A percentile compares a stretch with the other conserved stretches of the same genome.
Conservation (phyloP, 2,888 invertebrate species). For the Mesochorus sp. region DNA sequence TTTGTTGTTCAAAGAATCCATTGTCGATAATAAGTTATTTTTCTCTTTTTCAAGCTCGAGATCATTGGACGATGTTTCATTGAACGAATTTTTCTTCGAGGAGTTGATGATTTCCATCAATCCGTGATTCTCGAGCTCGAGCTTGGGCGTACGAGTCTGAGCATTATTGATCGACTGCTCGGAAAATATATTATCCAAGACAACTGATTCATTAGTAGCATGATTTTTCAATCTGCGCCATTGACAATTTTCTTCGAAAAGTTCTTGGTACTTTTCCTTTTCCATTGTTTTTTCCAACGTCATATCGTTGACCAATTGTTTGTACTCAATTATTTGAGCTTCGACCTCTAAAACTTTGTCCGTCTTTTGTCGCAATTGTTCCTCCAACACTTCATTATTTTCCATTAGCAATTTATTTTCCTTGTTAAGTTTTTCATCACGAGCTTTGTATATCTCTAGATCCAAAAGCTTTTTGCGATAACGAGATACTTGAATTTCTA, state of each 20-base stretch:
- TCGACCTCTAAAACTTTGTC: slow-evolving; percentile 94
- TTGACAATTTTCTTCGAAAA: slow-evolving; percentile 95
- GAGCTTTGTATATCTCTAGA: slow-evolving; percentile 95
- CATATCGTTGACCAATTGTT: slow-evolving; percentile 93
- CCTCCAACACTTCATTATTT: slow-evolving; percentile 95
- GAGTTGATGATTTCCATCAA: slow-evolving; percentile 93
- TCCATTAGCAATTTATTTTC: slow-evolving; percentile 94
- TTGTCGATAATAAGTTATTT: slow-evolving; percentile 91
- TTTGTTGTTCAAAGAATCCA: slow-evolving; percentile 92
- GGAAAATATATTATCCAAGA: slow-evolving; percentile 92
- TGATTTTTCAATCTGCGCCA: slow-evolving; percentile 94
- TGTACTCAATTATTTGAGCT: slow-evolving; percentile 92
- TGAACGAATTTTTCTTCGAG: slow-evolving; percentile 90
- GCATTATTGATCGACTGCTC: slow-evolving; percentile 96
- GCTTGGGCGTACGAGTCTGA: slow-evolving; percentile 91
- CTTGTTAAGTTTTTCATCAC: slow-evolving; percentile 95
- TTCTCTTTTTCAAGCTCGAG: slow-evolving; percentile 96
- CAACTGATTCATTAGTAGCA: slow-evolving; percentile 88
- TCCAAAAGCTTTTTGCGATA: slow-evolving; percentile 95
- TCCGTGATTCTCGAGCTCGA: slow-evolving; percentile 96
- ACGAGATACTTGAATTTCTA: slow-evolving; percentile 94
- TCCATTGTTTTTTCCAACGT: slow-evolving; percentile 85
- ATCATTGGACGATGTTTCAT: slow-evolving; percentile 91
- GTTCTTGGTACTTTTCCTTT: slow-evolving; percentile 91
- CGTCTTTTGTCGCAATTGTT: slow-evolving; percentile 93